Evolutionary conservation across 2,113 vertebrate species (phyloP).

Genomic region (Nothobranchius furzeri): DNA sequence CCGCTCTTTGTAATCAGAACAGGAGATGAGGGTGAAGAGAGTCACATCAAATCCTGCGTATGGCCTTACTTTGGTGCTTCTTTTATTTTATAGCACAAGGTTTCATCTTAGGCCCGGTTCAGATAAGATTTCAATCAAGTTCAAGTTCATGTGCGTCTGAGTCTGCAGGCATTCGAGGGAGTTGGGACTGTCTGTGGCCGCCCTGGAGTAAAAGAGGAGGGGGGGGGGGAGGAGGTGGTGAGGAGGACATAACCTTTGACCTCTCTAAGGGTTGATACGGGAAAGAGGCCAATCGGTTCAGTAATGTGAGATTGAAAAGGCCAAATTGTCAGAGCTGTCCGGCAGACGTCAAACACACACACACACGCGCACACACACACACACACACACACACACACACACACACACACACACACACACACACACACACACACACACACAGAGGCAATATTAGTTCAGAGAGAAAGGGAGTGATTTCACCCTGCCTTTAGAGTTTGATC

Average conservation of each 20-base stretch:
- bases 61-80: constrained; percentile 47
- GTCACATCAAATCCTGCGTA: constrained; percentile 41
- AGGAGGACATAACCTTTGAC: constrained; percentile 76
- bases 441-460: constrained; percentile 66
- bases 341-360: constrained; percentile 56
- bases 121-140: constrained; percentile 45
- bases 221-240: constrained; percentile 5
- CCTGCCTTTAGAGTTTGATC: constrained; percentile 21
- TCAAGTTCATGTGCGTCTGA: constrained; percentile 64
- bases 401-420: constrained; percentile 6
- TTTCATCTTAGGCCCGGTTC: not conserved
- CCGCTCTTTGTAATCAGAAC: constrained; percentile 63
- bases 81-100: not conserved
- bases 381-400: constrained; percentile 38
- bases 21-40: constrained; percentile 51
- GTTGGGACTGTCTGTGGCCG: constrained; percentile 51
- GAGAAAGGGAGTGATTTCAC: constrained; percentile 34
- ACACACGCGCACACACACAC: not conserved
- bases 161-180: constrained; percentile 43
- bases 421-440: constrained; percentile 29
- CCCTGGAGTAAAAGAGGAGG: constrained; percentile 39
- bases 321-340: constrained; percentile 80
- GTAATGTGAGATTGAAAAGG: constrained; percentile 80
- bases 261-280: constrained; percentile 79
- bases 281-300: constrained; percentile 69